Evolutionary conservation across 2,888 invertebrate genomes (phyloP).

Genomic region (Rhopalosiphum nymphaeae): DNA sequence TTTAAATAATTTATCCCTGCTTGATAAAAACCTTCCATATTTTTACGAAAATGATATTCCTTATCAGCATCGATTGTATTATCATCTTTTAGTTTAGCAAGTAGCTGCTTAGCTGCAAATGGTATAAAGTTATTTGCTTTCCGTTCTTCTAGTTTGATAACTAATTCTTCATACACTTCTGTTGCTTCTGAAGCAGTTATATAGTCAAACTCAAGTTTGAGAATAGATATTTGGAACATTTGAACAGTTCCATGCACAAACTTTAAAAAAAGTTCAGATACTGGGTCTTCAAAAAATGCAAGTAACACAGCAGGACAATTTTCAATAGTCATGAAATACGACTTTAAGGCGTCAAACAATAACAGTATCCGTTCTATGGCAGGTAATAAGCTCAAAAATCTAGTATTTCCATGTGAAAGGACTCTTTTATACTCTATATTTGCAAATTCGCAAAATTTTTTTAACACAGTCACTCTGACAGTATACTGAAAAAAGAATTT

Average conservation of each 20-base stretch:
- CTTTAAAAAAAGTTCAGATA: constrained; percentile 63
- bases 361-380: constrained; percentile 68
- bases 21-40: constrained; percentile 41
- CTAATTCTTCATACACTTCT: constrained; percentile 67
- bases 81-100: constrained; percentile 35
- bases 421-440: constrained; percentile 68
- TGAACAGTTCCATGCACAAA: constrained; percentile 58
- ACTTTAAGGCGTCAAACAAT: constrained; percentile 67
- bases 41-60: constrained; percentile 43
- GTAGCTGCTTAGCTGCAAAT: constrained; percentile 28
- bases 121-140: constrained; percentile 41
- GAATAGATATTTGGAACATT: constrained; percentile 38
- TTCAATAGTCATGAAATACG: constrained; percentile 66
- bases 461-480: constrained; percentile 68
- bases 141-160: constrained; percentile 50
- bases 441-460: constrained; percentile 69
- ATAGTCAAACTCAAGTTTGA: neutral
- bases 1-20: constrained; percentile 34
- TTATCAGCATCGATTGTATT: constrained; percentile 29
- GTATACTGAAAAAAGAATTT: constrained; percentile 69
- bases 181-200: constrained; percentile 40
- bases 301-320: constrained; percentile 68
- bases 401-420: constrained; percentile 68
- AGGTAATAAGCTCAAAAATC: constrained; percentile 68
- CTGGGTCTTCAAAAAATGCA: constrained; percentile 67